Base-by-base conservation (phyloP, 1,140 invertebrate genomes). In the Oscheius sp. region DNA sequence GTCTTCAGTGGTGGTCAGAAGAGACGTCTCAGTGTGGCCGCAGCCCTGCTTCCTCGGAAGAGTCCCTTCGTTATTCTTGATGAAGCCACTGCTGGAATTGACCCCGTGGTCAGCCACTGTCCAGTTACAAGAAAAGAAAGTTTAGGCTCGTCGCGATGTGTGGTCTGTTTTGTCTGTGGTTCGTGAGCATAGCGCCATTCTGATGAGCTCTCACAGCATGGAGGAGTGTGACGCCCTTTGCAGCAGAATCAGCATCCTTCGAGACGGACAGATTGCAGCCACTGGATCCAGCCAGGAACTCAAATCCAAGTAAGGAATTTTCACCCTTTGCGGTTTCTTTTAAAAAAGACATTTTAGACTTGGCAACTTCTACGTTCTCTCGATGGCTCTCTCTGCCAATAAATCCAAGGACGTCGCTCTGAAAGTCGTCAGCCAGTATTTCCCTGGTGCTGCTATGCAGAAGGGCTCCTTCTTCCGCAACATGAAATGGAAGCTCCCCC, bases 1-100 rank as follows among this genome's bases (percentile, higher is more conserved):
- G n/a, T n/a, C n/a, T 68, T 84, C 26, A 85, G 84, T 26, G 87
- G 87, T 32, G 87, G 87, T 13, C 84, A 87, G 82, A 84, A 86
- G 65, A 70, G 87, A 28, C 77, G 86, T 52, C 78, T 88, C 0
- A 87, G 85, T 78, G 86, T 88, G 3, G 87, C 85, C 0, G 78
- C 87, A 26, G 86, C 87, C 10, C 87, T 88, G 78, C 83, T 87
- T 46, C 86, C 86, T 26, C 85, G 84, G 3, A 58, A 34, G 45
- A 86, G 85, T 3, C 84, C 84, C 68, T 79, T 86, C 23, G 81
- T 88, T 18, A 84, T 88, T 62, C 77, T 88, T 38, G 88, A 42
- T n/a, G n/a, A n/a, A 10, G n/a, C n/a, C 10, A 10, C n/a, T 10
- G 10, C 10, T 38, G 88, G 88, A 36, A 87, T 89, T 82, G 88